Conservation (phyloP, 2,888 invertebrate genomes). For the Heliconius sara region DNA sequence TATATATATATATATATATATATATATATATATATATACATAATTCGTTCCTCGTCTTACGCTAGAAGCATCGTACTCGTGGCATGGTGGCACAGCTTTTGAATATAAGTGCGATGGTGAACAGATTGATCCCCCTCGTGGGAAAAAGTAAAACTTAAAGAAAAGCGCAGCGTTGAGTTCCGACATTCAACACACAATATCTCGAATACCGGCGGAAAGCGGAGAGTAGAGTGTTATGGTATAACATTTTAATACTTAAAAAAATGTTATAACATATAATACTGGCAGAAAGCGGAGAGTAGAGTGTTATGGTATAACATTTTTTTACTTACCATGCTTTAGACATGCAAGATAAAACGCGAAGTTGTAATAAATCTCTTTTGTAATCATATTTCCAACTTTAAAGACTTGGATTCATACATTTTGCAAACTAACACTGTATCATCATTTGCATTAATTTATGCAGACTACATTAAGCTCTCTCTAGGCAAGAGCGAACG, state of each 20-base stretch:
- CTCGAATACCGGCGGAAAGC: not conserved
- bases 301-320: not conserved
- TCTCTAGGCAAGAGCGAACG: constrained; percentile 60
- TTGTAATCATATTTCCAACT: not conserved
- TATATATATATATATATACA: too few species aligned
- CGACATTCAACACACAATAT: not conserved
- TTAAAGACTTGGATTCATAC: not conserved
- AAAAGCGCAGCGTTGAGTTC: not conserved
- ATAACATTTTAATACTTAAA: too few species aligned
- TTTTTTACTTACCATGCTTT: too few species aligned
- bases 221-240: not conserved
- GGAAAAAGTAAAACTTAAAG: not conserved
- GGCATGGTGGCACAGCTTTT: not conserved
- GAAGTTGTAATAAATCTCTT: not conserved
- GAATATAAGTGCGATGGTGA: not conserved
- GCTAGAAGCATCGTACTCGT: too few species aligned
- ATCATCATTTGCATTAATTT: constrained; percentile 68
- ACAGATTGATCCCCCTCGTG: not conserved
- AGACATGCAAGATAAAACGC: too few species aligned
- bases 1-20: too few species aligned
- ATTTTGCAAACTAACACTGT: not conserved
- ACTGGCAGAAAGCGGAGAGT: not conserved
- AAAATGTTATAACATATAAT: too few species aligned
- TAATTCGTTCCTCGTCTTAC: too few species aligned
- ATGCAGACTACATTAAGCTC: constrained; percentile 73